Base-by-base conservation (phyloP, 2,113 vertebrate species). In the Prietella phreatophila region DNA sequence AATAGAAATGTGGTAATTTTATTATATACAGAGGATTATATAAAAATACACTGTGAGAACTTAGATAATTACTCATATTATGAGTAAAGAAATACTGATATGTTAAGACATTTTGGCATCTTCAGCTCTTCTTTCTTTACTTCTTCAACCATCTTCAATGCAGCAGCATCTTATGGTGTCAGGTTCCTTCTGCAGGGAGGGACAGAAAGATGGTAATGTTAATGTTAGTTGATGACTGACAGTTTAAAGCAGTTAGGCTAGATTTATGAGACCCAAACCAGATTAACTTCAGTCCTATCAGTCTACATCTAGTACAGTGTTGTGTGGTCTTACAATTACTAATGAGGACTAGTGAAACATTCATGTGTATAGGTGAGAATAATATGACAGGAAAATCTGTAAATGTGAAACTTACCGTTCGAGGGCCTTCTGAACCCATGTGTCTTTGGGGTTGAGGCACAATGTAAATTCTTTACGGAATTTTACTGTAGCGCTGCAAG, bases 381-480 rank as follows among this genome's bases (percentile, higher is more conserved):
- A 81, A n/a, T 60, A 25, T 85, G 13, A 22, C 11, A 50, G 13
- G 10, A 6, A 61, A 25, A 79, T 1, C 25, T 25, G 4, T 22
- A 55, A 55, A 25, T 33, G 20, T 61, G 30, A 65, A 47, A 83
- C 55, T n/a, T 80, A 86, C 80, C 1, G 50, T 81, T 73, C 30
- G 0, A 80, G 22, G 17, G 39, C 9, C 20, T n/a, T 22, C 33
- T 86, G 67, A 58, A 90, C 89, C 89, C 89, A 90, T 0, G 47
- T 22, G 9, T 84, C 58, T 1, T 50, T 20, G 0, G 87, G 89
- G 53, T 87, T 82, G 33, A 90, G 75, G 67, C 89, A 90, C 33
- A 53, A 27, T 30, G n/a, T n/a, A 3, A 19, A 5, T 30, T 42
- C 11, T 30, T 58, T 69, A 39, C 27, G 11, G 30, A 86, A 25